Conservation (phyloP, 1,140 invertebrate species). For the Aleiodes sp. region DNA sequence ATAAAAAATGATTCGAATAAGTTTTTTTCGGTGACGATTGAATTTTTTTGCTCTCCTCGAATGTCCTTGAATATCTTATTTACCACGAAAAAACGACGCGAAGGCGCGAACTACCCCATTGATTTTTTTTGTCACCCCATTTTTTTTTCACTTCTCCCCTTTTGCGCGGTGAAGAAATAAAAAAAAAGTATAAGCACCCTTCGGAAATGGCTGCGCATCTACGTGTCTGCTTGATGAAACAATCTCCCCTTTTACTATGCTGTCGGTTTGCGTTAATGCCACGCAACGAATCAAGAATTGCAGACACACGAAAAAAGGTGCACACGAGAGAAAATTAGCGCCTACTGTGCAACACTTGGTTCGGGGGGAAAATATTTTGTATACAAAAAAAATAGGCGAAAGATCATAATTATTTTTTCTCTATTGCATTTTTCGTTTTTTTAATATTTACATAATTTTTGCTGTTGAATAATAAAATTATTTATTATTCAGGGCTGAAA, state of each 20-base stretch:
- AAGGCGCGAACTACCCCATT: constrained; percentile 26
- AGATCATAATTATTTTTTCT: background rate
- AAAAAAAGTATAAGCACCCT: constrained; percentile 12
- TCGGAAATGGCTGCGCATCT: constrained; percentile 9
- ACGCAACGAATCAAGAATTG: constrained; percentile 8
- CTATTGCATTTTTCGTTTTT: background rate
- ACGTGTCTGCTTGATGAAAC: background rate
- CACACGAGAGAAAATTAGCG: background rate
- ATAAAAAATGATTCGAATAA: too few species aligned
- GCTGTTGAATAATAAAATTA: too few species aligned
- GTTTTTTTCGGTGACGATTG: background rate
- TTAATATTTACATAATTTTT: too few species aligned
- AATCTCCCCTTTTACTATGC: constrained; percentile 2
- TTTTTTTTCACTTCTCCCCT: constrained; percentile 25
- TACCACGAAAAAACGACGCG: constrained; percentile 20
- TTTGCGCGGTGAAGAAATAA: background rate
- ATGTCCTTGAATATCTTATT: constrained; percentile 30
- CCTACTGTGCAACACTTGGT: background rate
- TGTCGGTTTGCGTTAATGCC: constrained; percentile 6
- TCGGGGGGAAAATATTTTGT: background rate
- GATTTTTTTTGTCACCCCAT: constrained; percentile 24
- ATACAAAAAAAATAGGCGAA: background rate
- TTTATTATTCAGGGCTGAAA: too few species aligned
- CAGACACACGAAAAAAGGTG: background rate
- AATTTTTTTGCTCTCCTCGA: background rate